Base-by-base conservation (phyloP, 2,113 vertebrate genomes). In the Tympanuchus pallidicinctus region DNA sequence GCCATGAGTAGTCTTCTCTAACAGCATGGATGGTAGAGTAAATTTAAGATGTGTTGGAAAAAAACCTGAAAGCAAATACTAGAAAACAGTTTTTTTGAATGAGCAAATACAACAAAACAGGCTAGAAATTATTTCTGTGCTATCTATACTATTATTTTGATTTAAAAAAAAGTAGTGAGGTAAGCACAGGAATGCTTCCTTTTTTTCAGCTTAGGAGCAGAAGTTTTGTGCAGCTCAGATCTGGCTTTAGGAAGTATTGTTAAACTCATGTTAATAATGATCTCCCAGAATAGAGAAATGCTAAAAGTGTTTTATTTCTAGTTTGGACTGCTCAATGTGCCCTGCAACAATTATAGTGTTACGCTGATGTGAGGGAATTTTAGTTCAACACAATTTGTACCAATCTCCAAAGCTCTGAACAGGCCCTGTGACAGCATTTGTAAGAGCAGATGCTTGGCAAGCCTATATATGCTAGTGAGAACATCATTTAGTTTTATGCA, bases 401-500 rank as follows among this genome's bases (percentile, higher is more conserved):
- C 72, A 66, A 70, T 38, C 82, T 47, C 70, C 94, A 87, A 88
- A 52, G 43, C 85, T 97, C 88, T n/a, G 45, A 87, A 90, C 34
- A 78, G 71, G 67, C 67, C 88, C 86, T 92, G 72, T 78, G 75
- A 88, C 77, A 85, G 61, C 48, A 71, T 80, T 80, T 88, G 76
- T 85, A 91, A 88, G 88, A 96, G 94, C 97, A 98, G 96, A 96
- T 94, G 93, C 94, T 89, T 96, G 94, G 95, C 85, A 95, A 98
- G 97, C 91, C 94, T 95, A 85, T 97, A 97, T 97, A 95, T 91
- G 94, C 92, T 94, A 97, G 96, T 96, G 93, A 98, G 97, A 97
- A 96, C 97, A 97, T 98, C 96, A 97, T 93, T 98, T 96, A 97
- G 95, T 96, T 98, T 98, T 98, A 97, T 91, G 95, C 97, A 96